Conservation (phyloP, 1,140 invertebrate species). For the Mamestra configurata region DNA sequence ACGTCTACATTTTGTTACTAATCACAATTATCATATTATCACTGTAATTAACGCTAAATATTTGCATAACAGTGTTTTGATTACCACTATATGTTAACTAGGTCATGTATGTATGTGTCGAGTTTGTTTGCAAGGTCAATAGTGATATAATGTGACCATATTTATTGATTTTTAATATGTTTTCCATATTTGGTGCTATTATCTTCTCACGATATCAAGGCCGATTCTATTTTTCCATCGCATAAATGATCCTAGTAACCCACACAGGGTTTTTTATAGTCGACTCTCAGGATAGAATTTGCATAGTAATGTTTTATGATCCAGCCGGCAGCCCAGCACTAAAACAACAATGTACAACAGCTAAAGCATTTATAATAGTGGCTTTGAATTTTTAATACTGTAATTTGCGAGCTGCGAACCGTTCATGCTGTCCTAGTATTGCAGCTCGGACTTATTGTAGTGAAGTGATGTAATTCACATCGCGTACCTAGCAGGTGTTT, state of each 20-base stretch:
- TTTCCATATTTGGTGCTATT: background rate
- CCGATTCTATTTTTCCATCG: background rate
- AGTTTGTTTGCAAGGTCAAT: slow-evolving; percentile 13
- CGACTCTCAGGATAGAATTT: slow-evolving; percentile 47
- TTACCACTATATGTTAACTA: slow-evolving; percentile 18
- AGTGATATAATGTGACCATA: background rate
- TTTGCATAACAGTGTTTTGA: slow-evolving; percentile 10
- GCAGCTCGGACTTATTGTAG: slow-evolving; percentile 46
- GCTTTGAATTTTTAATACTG: slow-evolving; percentile 80
- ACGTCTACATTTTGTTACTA: slow-evolving; percentile 14
- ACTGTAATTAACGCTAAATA: slow-evolving; percentile 21
- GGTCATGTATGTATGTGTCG: slow-evolving; percentile 32
- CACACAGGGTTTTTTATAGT: slow-evolving; percentile 53
- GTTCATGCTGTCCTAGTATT: slow-evolving; percentile 51
- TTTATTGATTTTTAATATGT: background rate
- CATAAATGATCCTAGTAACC: no score
- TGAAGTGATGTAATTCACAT: slow-evolving; percentile 69
- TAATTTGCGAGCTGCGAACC: slow-evolving; percentile 70
- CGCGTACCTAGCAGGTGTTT: slow-evolving; percentile 50
- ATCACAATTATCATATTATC: slow-evolving; percentile 22
- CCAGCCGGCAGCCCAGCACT: slow-evolving; percentile 59
- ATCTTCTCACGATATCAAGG: background rate
- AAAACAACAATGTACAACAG: slow-evolving; percentile 66
- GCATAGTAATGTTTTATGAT: slow-evolving; percentile 72
- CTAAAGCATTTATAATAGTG: slow-evolving; percentile 73